Evolutionary conservation across 1,140 invertebrate species (phyloP).

Genomic region (Ceratoteleas bidentatus): DNA sequence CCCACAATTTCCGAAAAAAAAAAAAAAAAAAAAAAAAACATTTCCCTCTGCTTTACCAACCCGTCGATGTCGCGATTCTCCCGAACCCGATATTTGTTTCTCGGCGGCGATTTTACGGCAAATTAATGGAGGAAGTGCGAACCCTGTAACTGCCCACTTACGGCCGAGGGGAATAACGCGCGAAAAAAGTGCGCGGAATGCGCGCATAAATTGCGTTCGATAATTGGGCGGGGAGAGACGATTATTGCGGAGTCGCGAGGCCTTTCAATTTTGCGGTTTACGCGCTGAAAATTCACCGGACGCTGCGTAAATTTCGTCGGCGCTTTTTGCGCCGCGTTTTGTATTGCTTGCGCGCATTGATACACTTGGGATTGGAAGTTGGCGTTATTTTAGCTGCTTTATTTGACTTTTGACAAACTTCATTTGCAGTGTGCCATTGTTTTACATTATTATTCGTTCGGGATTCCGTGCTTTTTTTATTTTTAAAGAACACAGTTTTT

Average conservation of each 20-base stretch:
- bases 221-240: neutral
- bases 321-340: neutral
- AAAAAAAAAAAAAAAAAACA: too few species aligned
- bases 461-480: too few species aligned
- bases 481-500: too few species aligned
- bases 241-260: neutral
- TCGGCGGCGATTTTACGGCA: neutral
- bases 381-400: neutral
- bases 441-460: neutral
- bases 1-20: neutral
- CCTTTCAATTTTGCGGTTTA: neutral
- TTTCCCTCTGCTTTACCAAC: neutral
- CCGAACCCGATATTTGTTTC: too few species aligned
- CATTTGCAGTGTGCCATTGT: neutral
- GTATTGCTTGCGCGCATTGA: neutral
- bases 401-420: too few species aligned
- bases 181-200: neutral
- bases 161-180: neutral
- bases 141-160: neutral
- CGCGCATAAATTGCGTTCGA: neutral
- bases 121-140: conserved; percentile 1
- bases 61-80: too few species aligned
- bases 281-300: neutral
- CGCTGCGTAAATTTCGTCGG: neutral
- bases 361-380: neutral